These are phyloP conservation scores for Monoplex corrugatus DNA, from an alignment of 2,888 invertebrate genomes.

Conservation along the genomic window DNA sequence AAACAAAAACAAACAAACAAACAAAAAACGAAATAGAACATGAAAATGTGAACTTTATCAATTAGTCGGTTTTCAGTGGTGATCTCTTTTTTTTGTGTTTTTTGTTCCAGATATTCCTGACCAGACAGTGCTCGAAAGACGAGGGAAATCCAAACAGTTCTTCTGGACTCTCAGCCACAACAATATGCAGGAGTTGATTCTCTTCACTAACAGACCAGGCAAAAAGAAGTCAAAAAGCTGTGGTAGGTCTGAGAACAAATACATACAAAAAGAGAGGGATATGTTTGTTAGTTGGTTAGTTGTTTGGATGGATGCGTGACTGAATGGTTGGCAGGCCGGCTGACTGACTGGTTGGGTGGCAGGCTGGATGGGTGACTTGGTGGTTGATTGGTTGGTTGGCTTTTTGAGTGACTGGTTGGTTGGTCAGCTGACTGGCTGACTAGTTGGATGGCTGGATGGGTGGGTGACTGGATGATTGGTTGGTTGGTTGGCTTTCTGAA, in stretches of 20 bases:
- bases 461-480: no score
- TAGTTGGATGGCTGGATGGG: background rate
- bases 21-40: no score
- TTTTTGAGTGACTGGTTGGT: background rate
- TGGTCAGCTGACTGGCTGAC: background rate
- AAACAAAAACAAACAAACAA: no score
- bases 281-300: no score
- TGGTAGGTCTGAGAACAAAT: background rate
- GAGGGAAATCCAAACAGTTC: background rate
- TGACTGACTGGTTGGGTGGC: background rate
- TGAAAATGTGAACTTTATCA: no score
- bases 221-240: background rate
- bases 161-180: background rate
- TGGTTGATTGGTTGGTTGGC: background rate
- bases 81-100: background rate
- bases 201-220: background rate
- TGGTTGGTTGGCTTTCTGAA: no score
- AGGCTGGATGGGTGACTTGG: background rate
- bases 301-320: background rate
- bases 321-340: background rate
- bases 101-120: background rate
- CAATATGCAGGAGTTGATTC: background rate
- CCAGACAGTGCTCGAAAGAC: background rate
- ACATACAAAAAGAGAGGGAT: background rate
- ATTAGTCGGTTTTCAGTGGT: no score